phyloP scores from a whole-genome alignment of 2,888 invertebrate species.

The Brachyptera putata region DNA sequence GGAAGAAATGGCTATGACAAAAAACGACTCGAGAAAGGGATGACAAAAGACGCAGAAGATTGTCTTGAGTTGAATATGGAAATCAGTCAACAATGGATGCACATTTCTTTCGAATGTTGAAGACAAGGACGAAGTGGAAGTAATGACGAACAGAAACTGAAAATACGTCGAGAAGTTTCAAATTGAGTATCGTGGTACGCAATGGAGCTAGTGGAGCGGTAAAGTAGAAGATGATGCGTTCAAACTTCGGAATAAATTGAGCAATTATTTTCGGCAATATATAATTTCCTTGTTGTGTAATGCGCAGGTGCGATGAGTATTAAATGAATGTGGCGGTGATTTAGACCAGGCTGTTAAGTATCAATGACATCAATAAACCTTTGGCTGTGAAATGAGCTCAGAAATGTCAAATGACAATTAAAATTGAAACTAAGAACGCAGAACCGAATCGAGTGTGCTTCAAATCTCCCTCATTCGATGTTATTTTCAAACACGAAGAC shows the following conservation, averaged over 20 bases:
- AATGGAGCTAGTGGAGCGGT: not conserved
- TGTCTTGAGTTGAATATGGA: conserved; percentile 18
- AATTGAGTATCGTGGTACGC: not conserved
- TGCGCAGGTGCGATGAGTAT: too few relatives aligned
- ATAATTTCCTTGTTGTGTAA: too few relatives aligned
- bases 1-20: not conserved
- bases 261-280: conserved; percentile 14
- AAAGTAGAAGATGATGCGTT: conserved; percentile 19
- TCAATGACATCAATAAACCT: too few relatives aligned
- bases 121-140: not conserved
- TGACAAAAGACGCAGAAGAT: conserved; percentile 7
- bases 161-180: conserved; percentile 16
- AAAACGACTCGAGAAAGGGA: not conserved
- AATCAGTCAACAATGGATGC: conserved; percentile 11
- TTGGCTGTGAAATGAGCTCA: too few relatives aligned
- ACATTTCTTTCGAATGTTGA: conserved; percentile 2
- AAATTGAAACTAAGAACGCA: too few relatives aligned
- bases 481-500: too few relatives aligned
- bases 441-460: too few relatives aligned
- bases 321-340: too few relatives aligned
- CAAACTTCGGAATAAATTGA: conserved; percentile 21
- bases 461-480: too few relatives aligned
- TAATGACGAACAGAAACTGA: conserved; percentile 11
- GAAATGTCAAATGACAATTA: too few relatives aligned
- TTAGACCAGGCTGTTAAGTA: too few relatives aligned